A percentile compares a stretch with the other conserved stretches of the same genome.
Conservation (phyloP, 1,140 invertebrate genomes). For the Lepidurus couesii region DNA sequence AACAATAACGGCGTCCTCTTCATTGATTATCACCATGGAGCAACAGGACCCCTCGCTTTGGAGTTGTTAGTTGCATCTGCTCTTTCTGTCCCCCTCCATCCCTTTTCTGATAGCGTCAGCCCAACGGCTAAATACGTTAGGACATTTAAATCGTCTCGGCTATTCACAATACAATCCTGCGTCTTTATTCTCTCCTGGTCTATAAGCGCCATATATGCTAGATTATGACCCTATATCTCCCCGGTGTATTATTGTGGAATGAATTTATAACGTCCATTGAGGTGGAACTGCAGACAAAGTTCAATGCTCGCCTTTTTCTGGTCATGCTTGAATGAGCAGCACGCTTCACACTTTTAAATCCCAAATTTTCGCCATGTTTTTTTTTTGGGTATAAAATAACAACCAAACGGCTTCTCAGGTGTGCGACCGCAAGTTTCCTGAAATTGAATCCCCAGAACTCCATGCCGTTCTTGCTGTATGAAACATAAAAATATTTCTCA, state of each 20-base stretch:
- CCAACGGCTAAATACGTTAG: slow-evolving; percentile 21
- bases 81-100: background rate
- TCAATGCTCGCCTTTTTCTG: background rate
- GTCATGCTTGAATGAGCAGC: background rate
- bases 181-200: background rate
- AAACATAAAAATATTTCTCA: background rate
- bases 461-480: background rate
- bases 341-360: background rate
- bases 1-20: slow-evolving; percentile 12
- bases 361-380: background rate
- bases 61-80: slow-evolving; percentile 19
- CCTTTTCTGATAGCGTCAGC: slow-evolving; percentile 14
- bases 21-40: slow-evolving; percentile 15
- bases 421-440: slow-evolving; percentile 13
- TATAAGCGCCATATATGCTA: background rate
- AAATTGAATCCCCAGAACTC: background rate
- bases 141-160: slow-evolving; percentile 21
- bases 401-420: background rate
- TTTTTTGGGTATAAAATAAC: no score
- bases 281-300: background rate
- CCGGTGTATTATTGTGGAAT: background rate
- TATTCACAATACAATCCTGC: background rate
- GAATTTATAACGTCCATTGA: slow-evolving; percentile 9
- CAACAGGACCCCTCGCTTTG: slow-evolving; percentile 12
- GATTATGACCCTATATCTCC: background rate